Percentiles rank a stretch among this genome's conserved stretches.
These are phyloP conservation scores for Ageneiosus marmoratus DNA, from an alignment of 2,113 vertebrate species.

Conservation along the genomic window DNA sequence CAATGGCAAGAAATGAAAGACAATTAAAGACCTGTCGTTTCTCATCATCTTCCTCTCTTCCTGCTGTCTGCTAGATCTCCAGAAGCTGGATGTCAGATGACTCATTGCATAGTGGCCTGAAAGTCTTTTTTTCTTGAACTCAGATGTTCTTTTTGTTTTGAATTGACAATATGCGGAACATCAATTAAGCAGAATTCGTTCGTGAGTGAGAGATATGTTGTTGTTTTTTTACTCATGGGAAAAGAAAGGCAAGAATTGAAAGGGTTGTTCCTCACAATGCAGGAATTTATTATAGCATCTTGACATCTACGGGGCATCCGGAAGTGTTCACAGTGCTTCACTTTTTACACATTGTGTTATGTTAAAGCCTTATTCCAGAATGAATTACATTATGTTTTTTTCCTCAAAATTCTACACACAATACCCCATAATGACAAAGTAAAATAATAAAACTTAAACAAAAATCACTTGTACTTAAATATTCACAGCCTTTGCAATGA, in stretches of 20 bases:
- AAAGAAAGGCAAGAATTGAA: not conserved
- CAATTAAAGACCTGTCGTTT: slow-evolving; percentile 31
- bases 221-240: slow-evolving; percentile 8
- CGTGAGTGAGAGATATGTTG: not conserved
- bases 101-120: slow-evolving; percentile 19
- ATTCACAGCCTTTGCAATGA: no score
- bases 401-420: no score
- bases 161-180: slow-evolving; percentile 32
- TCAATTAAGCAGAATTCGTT: slow-evolving; percentile 40
- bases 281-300: slow-evolving; percentile 3
- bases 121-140: slow-evolving; percentile 13
- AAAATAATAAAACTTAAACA: no score
- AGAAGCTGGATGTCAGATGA: slow-evolving; percentile 29
- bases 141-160: slow-evolving; percentile 3
- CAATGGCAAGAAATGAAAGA: slow-evolving; percentile 41
- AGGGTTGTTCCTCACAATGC: not conserved
- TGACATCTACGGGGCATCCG: no score
- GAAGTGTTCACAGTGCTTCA: no score
- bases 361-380: no score
- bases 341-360: no score
- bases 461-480: no score
- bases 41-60: slow-evolving; percentile 11
- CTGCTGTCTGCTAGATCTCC: slow-evolving; percentile 21
- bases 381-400: no score
- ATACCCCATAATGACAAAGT: no score